Evolutionary conservation across 2,113 vertebrate species (phyloP), one percentile per base, ranked within the genome.

Genomic region (Petaurus breviceps): DNA sequence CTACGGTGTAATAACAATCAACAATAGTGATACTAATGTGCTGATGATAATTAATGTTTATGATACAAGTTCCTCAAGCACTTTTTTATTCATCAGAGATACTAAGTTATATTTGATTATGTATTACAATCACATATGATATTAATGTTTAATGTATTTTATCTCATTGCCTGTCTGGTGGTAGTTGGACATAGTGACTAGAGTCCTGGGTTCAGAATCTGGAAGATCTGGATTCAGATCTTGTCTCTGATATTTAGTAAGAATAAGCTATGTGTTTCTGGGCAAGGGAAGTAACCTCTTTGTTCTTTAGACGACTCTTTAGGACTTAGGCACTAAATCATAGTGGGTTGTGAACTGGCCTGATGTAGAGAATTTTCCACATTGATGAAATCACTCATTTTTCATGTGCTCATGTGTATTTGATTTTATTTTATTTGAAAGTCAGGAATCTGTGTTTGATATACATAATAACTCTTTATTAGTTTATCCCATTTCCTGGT

Each of bases 81-180:
- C n/a, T 54, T 97, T 91, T 84, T 90, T 31, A 96, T 91, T 90
- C 51, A 97, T 94, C 93, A 97, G 93, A 96, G 92, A 84, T 89
- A 96, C 92, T 68, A 92, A 97, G n/a, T 92, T 95, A 25, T 91
- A 57, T 94, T 97, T 31, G 57, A 37, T 68, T 68, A 31, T 43
- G 7, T 84, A 43, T 84, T 23, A 84, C 43, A 84, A 43, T 43
- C 1, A 84, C 19, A n/a, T n/a, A 77, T 16, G 8, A 23, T 84
- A 19, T 84, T 43, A n/a, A 37, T n/a, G 5, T 77, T 77, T n/a
- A 43, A 43, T 23, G n/a, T 23, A 43, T 84, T 43, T 43, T 43
- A 84, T 84, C 7, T 84, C 43, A 16, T 43, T 84, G n/a, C 19
- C 37, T 84, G 43, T 31, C 19, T 37, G n/a, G 68, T 84, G 68